Evolutionary conservation across 2,797 vertebrate genomes (phyloP), one percentile per base, ranked within the genome.

Genomic region (Acipenser oxyrinchus): DNA sequence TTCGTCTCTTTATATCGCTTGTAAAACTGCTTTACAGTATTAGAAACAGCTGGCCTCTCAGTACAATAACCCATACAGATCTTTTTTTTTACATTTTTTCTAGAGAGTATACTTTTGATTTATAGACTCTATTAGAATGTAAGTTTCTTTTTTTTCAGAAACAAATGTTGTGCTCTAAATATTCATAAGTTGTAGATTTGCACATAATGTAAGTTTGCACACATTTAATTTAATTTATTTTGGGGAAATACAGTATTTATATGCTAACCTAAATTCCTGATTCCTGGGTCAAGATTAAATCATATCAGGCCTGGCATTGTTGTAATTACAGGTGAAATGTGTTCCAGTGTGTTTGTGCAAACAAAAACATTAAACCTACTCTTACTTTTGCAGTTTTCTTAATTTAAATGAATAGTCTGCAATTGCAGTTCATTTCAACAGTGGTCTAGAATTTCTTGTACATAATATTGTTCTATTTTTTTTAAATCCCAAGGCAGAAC

Each of bases 1-100:
- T 91, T 89, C 88, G 85, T 90, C 86, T 90, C 88, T 91, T 90
- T 89, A 87, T 90, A 84, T 93, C 85, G 89, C 88, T 94, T 90
- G 87, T 92, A 93, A 94, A 91, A 94, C 87, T 86, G 89, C 93
- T 95, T 95, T 93, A 92, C 93, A 95, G 90, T 93, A 91, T 90
- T 90, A 90, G 88, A 87, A 86, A 83, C 89, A 91, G 88, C 90
- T 91, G 90, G 90, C 88, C 89, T 80, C 83, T 71, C 80, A 78
- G 82, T 87, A 85, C 84, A 86, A 83, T 89, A 88, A 89, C 86
- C 87, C 83, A 87, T 62, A 87, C 85, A 86, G 84, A 90, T 88
- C 87, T 87, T 83, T 85, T 84, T 86, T 87, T 83, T 83, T 78
- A 79, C 78, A 62, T 85, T 84, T 85, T 86, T 87, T 83, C 82